Base-by-base conservation (phyloP, 2,888 invertebrate species). In the Orthosia incerta region DNA sequence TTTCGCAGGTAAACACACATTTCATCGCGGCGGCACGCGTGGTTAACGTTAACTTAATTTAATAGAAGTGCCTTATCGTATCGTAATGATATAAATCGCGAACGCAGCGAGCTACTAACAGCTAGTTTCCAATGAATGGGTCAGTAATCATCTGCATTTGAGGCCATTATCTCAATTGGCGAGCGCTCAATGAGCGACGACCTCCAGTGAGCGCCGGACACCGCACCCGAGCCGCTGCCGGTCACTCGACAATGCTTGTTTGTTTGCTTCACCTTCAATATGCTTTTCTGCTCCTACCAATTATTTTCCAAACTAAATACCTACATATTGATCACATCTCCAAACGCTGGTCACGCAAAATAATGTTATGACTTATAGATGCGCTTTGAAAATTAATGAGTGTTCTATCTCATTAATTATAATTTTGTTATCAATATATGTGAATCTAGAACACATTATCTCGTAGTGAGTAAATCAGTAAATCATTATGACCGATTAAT, bases 101-200 rank as follows among this genome's bases (percentile, higher is more conserved):
- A 90, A 87, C 80, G 88, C 87, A 89, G 89, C 83, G 86, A 89
- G 89, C 80, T 89, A 90, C 90, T 90, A 92, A 91, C 92, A 87
- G 93, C 91, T 93, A 93, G 94, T 93, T 94, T 93, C 90, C 94
- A 93, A 93, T 95, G 95, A 94, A 95, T 94, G 92, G 94, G 92
- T 92, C 93, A 94, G 95, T 95, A 95, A 96, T 96, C 94, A 95
- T 95, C 92, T 95, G 94, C 95, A 95, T 95, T 95, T 94, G 94
- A 92, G 91, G 92, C 93, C 91, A 95, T 96, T 96, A 95, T 94
- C 94, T 96, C 95, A 96, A 96, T 96, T 96, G 96, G 93, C 94
- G 92, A 92, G 92, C 89, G 89, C 93, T 94, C 94, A 95, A 93
- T 95, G 95, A 94, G 92, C 86, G 87, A 71, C 93, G 94, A 91